Percentiles rank a stretch among this genome's conserved stretches.
Conservation (phyloP, 2,113 vertebrate genomes). For the Puffinus mauretanicus region DNA sequence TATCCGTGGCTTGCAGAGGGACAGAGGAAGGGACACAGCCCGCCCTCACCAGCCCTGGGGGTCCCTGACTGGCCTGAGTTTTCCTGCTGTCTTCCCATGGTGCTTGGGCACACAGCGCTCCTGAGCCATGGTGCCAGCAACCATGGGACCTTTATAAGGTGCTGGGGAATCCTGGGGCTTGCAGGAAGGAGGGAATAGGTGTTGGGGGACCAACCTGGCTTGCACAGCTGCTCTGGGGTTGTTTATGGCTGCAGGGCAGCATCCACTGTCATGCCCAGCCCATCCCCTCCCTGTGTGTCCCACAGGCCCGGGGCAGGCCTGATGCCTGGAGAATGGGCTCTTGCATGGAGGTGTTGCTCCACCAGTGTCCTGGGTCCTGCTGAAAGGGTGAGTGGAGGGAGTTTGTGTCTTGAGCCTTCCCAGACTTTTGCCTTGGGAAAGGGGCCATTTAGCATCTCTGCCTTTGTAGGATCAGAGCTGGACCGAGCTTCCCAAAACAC, state of each 20-base stretch:
- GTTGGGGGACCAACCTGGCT: background rate
- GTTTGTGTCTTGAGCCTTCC: background rate
- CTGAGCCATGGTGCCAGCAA: background rate
- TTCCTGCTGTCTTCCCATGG: background rate
- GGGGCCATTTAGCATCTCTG: background rate
- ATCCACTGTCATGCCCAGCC: background rate
- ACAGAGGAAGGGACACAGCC: background rate
- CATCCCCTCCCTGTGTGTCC: background rate
- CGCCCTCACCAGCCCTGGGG: background rate
- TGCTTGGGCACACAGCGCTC: background rate
- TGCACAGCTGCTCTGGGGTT: background rate
- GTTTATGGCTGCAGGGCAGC: background rate
- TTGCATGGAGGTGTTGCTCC: background rate
- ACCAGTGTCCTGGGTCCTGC: background rate
- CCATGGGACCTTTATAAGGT: background rate
- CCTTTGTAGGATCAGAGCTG: background rate
- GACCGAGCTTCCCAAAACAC: accelerated
- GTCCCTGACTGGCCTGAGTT: background rate
- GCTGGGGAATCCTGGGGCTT: background rate
- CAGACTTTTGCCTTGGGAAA: background rate
- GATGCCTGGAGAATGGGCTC: background rate
- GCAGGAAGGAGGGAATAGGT: background rate
- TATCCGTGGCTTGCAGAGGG: background rate
- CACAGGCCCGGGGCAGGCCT: background rate
- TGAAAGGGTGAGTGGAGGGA: background rate